Base-by-base conservation (phyloP, 2,113 vertebrate genomes). In the Struthio camelus region DNA sequence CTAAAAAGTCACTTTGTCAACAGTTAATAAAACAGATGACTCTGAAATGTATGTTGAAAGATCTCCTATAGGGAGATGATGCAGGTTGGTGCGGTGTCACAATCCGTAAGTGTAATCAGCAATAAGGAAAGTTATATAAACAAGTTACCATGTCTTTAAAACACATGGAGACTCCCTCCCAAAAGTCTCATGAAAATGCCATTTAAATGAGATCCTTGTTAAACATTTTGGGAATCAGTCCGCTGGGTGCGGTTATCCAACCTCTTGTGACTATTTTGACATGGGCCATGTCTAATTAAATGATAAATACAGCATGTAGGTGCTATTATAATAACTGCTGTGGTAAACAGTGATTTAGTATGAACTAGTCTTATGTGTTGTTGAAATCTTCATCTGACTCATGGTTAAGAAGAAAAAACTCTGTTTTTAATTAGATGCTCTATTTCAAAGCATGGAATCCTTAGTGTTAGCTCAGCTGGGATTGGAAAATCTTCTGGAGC, bases 331-430 rank as follows among this genome's bases (percentile, higher is more conserved):
- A 75, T 80, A 90, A 93, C 61, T 84, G 85, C 80, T 88, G 96
- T 13, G 81, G 97, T 97, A 97, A 97, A 97, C 94, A 97, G 87
- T 95, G 89, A 97, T 97, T 97, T 97, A 96, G 80, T 93, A 86
- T 44, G 81, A 96, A 85, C 65, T 51, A 64, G 76, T 65, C 86
- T 61, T 61, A 27, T 32, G 58, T 48, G 82, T 88, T 97, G 93
- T 79, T 94, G 95, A 97, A 95, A 97, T 96, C 72, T 89, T 71
- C 77, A 30, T 61, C 93, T 97, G 96, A 97, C 91, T 97, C 96
- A 97, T 1, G 23, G 67, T 34, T 75, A 71, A 94, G 80, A 69
- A 42, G 84, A 44, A 80, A 70, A 71, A 80, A 58, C 23, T 72
- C 53, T 32, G 16, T 72, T 95, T 94, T 30, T 93, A 93, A 97